These are phyloP conservation scores for Brachionus paranguensis DNA, from an alignment of 1,140 invertebrate species.

Conservation along the genomic window DNA sequence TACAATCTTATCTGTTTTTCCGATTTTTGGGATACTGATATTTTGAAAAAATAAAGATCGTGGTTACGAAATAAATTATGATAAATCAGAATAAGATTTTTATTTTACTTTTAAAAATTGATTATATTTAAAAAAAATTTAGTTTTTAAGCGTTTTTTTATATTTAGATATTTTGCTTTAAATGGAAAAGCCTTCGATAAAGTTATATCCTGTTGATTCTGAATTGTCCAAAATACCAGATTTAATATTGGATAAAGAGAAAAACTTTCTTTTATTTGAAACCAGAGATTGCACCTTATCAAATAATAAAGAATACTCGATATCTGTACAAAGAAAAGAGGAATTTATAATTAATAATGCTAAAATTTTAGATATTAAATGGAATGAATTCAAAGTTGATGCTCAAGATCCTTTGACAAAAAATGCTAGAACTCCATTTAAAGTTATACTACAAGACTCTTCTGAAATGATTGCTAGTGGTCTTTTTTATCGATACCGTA, in stretches of 20 bases:
- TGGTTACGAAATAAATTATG: too few species aligned
- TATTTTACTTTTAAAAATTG: too few species aligned
- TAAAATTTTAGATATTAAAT: background rate
- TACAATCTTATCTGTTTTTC: too few species aligned
- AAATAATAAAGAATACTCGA: background rate
- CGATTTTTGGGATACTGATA: too few species aligned
- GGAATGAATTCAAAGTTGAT: background rate
- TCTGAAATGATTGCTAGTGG: background rate
- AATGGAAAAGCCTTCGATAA: background rate
- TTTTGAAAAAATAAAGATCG: too few species aligned
- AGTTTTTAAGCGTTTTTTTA: background rate
- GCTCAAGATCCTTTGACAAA: background rate
- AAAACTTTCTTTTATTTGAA: background rate
- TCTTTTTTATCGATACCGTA: background rate
- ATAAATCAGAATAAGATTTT: too few species aligned
- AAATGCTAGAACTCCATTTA: background rate
- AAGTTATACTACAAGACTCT: background rate
- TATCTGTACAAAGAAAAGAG: background rate
- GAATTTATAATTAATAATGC: background rate
- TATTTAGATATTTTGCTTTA: background rate
- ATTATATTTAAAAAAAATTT: background rate
- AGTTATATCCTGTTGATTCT: background rate
- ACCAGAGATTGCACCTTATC: background rate
- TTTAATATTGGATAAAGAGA: background rate
- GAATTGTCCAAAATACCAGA: background rate